Base-by-base conservation (phyloP, 2,888 invertebrate species). In the Noctua janthina region DNA sequence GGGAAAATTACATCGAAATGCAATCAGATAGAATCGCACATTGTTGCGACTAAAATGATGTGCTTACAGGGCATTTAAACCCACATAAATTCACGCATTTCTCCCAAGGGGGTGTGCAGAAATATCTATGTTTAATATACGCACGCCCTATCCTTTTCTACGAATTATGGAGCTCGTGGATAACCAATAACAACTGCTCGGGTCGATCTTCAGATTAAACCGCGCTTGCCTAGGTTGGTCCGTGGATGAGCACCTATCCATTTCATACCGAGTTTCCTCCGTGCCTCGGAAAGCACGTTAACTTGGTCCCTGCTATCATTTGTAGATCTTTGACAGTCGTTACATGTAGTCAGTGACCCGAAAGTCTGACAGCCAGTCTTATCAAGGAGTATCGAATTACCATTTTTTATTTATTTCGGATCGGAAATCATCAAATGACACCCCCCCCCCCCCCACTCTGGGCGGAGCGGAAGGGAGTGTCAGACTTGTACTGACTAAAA, bases 1-100 rank as follows among this genome's bases (percentile, higher is more conserved):
- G 73, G 79, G 64, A 49, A 39, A 66, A 66, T 81, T 79, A 54
- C 35, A 56, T 2, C 15, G n/a, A 35, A 39, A 23, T n/a, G 23
- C 73, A 56, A 73, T 73, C 66, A 73, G 39, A 72, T 56, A 10
- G 23, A 17, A 81, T 49, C 2, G 17, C 46, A 66, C 54, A 46
- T 73, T 23, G 20, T 13, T 64, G 66, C 81, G 7, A 71, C 73
- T 46, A 72, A 56, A 81, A 72, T 23, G 0, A 54, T 15, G 54
- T 66, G 73, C 56, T 80, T 46, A 66, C 20, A n/a, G 8, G n/a
- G 2, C 17, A 72, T 17, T 56, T 43, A 39, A 35, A 39, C 43
- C 7, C 7, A 7, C 0, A 15, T 62, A 13, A 7, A 29, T 15
- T 62, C 13, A 59, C 11, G 11, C n/a, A n/a, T n/a, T n/a, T 56